These are phyloP conservation scores for Argya squamiceps DNA, from an alignment of 2,797 vertebrate genomes.

Conservation along the genomic window DNA sequence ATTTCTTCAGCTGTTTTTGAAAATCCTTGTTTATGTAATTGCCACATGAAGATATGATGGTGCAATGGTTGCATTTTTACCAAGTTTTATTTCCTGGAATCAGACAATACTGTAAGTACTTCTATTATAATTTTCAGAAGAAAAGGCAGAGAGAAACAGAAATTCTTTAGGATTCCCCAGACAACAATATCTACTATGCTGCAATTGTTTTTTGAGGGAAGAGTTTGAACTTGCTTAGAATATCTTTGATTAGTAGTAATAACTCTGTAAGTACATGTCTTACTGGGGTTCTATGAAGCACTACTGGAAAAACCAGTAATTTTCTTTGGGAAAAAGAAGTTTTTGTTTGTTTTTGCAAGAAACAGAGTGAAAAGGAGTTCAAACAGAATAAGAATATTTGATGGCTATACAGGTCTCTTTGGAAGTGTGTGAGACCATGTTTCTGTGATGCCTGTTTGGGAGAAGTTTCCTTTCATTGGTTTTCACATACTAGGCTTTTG, in stretches of 20 bases:
- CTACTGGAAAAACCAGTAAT: not conserved
- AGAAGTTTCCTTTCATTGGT: not conserved
- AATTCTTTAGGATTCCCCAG: not conserved
- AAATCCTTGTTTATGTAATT: not conserved
- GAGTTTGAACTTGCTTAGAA: not conserved
- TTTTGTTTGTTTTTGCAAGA: not conserved
- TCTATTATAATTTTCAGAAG: not conserved
- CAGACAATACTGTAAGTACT: not conserved
- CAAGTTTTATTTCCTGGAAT: not conserved
- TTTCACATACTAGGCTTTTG: not conserved
- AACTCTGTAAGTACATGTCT: not conserved
- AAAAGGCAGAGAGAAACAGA: not conserved
- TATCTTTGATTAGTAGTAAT: not conserved
- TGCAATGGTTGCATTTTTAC: not conserved
- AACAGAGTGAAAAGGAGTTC: not conserved
- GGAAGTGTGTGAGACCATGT: not conserved
- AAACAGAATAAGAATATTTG: not conserved
- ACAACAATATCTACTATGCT: not conserved
- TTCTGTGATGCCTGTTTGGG: not conserved
- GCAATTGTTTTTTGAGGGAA: not conserved
- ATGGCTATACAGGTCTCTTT: not conserved
- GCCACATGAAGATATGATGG: not conserved
- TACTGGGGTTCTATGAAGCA: not conserved
- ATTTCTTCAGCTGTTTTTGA: not conserved
- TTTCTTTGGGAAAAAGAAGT: rapidly evolving